Base-by-base conservation (phyloP, 2,888 invertebrate genomes). In the Metallyticus violacea region DNA sequence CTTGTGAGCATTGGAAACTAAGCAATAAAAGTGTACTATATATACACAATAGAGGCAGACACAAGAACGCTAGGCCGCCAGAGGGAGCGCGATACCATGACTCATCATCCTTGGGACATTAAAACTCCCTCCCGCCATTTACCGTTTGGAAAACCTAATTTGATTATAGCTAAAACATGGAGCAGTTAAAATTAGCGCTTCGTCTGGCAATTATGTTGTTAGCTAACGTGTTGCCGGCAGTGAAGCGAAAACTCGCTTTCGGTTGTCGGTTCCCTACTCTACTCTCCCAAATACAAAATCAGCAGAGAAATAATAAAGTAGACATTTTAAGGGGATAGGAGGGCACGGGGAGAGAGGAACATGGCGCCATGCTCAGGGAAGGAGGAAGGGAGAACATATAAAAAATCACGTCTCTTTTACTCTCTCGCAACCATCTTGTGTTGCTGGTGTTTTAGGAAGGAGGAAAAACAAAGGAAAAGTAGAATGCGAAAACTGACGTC, bases 181-280 rank as follows among this genome's bases (percentile, higher is more conserved):
- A 62, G 40, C 22, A 62, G 26, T 79, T 79, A 79, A 15, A 76
- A 86, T 82, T 86, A 81, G 82, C 86, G 81, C 83, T 27, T 77
- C 82, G 79, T 78, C 82, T 81, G 78, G 86, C 86, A 86, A 78
- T 86, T 86, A 86, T n/a, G 79, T 77, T 30, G 78, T 86, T 86
- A 82, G 82, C 40, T 62, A 62, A 62, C 40, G 40, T 62, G 40
- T 62, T 62, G 40, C 40, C 40, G 40, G 40, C 40, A 62, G 15
- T 62, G 40, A 62, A 22, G 40, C 40, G 40, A 62, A 62, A 62
- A 62, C 40, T 62, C n/a, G n/a, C n/a, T n/a, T n/a, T n/a, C n/a
- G n/a, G n/a, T n/a, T n/a, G n/a, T n/a, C n/a, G n/a, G 40, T 22
- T 62, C 40, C 40, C 40, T 15, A 15, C 40, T 62, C 30, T n/a